phyloP scores from a whole-genome alignment of 2,797 vertebrate genomes.

The Sternotherus odoratus region DNA sequence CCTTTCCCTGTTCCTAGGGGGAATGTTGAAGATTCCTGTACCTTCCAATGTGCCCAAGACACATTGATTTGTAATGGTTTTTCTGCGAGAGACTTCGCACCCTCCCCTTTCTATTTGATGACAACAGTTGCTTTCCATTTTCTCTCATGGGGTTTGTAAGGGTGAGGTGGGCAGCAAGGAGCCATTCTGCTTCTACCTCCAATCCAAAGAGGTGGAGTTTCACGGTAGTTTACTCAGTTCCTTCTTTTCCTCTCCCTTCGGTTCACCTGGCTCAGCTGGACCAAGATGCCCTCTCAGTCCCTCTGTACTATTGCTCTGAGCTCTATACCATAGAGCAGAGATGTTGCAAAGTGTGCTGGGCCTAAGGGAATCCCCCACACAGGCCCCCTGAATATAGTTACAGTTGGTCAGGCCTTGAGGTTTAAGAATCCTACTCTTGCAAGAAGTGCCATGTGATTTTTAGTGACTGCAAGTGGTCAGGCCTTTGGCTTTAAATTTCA shows the following conservation, averaged over 20 bases:
- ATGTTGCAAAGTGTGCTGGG: not conserved
- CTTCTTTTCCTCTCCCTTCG: not conserved
- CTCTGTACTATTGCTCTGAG: not conserved
- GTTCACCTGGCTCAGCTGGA: accelerated
- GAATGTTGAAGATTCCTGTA: too few relatives aligned
- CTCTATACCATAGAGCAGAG: not conserved
- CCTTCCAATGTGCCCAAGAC: too few relatives aligned
- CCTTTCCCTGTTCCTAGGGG: too few relatives aligned
- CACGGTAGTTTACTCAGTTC: not conserved
- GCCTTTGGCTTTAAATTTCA: constrained; percentile 27
- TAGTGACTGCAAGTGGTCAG: constrained; percentile 35
- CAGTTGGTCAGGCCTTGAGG: accelerated
- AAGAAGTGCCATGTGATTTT: constrained; percentile 49
- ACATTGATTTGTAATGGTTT: too few relatives aligned
- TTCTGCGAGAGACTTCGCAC: too few relatives aligned
- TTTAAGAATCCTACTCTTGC: constrained; percentile 36
- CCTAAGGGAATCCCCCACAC: accelerated
- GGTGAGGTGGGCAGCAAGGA: not conserved
- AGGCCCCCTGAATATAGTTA: not conserved
- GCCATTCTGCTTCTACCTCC: not conserved
- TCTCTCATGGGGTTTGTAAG: not conserved
- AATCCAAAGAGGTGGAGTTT: not conserved
- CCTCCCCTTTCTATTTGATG: too few relatives aligned
- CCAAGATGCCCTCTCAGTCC: not conserved
- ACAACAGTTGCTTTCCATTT: not conserved